A percentile compares a stretch with the other conserved stretches of the same genome.
phyloP scores from a whole-genome alignment of 2,113 vertebrate genomes.

The Hippocampus barbouri region DNA sequence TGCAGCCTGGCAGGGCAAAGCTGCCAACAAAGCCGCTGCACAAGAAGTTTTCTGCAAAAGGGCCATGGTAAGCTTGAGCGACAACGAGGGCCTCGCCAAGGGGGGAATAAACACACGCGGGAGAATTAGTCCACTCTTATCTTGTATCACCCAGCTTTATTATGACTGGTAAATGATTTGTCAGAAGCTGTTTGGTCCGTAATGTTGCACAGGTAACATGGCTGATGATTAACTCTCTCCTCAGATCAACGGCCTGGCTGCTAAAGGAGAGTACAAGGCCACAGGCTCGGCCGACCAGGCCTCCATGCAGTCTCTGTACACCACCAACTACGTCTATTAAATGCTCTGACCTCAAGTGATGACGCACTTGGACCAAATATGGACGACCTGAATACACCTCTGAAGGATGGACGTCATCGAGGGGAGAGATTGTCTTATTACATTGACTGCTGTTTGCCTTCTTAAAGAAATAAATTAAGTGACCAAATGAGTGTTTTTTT shows the following conservation, averaged over 20 bases:
- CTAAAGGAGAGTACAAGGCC: constrained; percentile 84
- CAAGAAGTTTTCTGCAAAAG: constrained; percentile 85
- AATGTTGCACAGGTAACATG: constrained; percentile 12
- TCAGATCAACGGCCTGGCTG: constrained; percentile 88
- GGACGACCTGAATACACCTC: constrained; percentile 11
- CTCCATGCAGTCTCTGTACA: constrained; percentile 86
- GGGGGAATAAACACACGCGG: background rate
- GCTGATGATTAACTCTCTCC: constrained; percentile 68
- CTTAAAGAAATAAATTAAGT: constrained; percentile 33
- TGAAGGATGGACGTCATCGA: constrained; percentile 11
- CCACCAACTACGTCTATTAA: constrained; percentile 88
- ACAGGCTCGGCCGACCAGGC: constrained; percentile 73
- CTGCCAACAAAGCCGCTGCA: constrained; percentile 81
- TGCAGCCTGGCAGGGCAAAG: constrained; percentile 85
- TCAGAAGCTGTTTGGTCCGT: constrained; percentile 8
- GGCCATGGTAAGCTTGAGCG: constrained; percentile 76
- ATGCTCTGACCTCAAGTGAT: constrained; percentile 15
- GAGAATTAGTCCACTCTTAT: constrained; percentile 13
- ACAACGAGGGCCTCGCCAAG: background rate
- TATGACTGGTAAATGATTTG: constrained; percentile 45
- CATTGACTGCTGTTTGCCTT: constrained; percentile 45
- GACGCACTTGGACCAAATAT: constrained; percentile 50
- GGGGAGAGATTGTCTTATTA: constrained; percentile 10
- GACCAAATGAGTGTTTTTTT: constrained; percentile 9
- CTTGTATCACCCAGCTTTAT: constrained; percentile 17